Evolutionary conservation across 2,113 vertebrate species (phyloP), one percentile per base, ranked within the genome.

Genomic region (Gobio gobio): DNA sequence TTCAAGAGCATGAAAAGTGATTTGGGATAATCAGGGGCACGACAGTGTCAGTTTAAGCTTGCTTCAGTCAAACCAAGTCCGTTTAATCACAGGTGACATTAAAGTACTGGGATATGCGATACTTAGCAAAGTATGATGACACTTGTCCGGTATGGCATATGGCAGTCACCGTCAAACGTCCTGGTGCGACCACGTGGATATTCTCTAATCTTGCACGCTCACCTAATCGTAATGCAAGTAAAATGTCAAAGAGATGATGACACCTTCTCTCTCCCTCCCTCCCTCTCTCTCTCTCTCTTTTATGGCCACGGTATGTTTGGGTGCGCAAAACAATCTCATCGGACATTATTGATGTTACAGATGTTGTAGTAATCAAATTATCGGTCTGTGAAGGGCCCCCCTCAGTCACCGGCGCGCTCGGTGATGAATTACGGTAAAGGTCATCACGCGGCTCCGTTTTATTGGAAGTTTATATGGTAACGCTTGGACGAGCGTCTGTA

Each of bases 301-400:
- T 94, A 94, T 90, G 90, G 93, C 89, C 90, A 91, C 90, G 92
- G 90, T 93, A 93, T 94, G 94, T 94, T 94, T 94, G 93, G 93
- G 91, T 94, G 93, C 91, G 91, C 93, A 94, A 94, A 94, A 95
- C 94, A 94, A 94, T 94, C 93, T 93, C 92, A 93, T 92, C 93
- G 91, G 93, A 94, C 91, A 91, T 94, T 94, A 94, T 94, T 94
- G 94, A 94, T 95, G 94, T 94, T 94, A 95, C 94, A 95, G 94
- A 94, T 95, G 94, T 94, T 94, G 91, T 90, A 91, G 92, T 95
- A 93, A 95, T 95, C 94, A 94, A 93, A 94, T 94, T 95, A 94
- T 93, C 91, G 92, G 93, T 90, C 86, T 93, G 93, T 94, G 94
- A 95, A 95, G 93, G 92, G 92, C 92, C 92, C 91, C 92, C 91